Conservation (phyloP, 1,140 invertebrate genomes). For the Euura lappo region DNA sequence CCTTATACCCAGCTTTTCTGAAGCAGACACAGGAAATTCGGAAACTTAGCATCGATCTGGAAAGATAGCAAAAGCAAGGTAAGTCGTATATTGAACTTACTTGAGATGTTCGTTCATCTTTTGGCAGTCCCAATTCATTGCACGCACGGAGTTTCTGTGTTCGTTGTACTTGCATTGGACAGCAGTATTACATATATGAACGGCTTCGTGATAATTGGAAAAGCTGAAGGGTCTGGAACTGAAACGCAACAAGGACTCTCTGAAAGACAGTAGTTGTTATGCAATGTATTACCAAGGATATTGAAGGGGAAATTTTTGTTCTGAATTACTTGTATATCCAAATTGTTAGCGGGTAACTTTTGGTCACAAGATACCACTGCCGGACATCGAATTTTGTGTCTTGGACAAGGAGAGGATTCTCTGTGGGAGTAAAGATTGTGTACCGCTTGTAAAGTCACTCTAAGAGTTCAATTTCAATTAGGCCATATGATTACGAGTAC, state of each 20-base stretch:
- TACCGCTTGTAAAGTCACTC: background rate
- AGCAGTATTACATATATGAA: conserved; percentile 92
- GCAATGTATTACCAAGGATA: background rate
- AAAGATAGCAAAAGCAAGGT: background rate
- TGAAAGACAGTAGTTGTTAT: conserved; percentile 41
- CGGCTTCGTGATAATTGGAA: conserved; percentile 83
- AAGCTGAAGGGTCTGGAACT: conserved; percentile 87
- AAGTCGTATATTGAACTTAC: conserved; percentile 33
- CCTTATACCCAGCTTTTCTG: conserved; percentile 36
- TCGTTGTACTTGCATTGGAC: conserved; percentile 88
- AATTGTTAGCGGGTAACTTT: conserved; percentile 76
- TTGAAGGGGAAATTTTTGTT: background rate
- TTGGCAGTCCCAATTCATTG: conserved; percentile 88
- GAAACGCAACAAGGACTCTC: conserved; percentile 86
- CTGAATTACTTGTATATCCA: conserved; percentile 79
- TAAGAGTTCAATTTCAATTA: background rate
- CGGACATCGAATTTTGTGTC: conserved; percentile 88
- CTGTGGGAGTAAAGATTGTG: conserved; percentile 52
- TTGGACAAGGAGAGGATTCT: conserved; percentile 77
- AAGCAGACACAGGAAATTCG: conserved; percentile 36
- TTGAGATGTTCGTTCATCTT: conserved; percentile 75
- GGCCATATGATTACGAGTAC: too few species aligned
- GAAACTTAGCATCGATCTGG: conserved; percentile 9
- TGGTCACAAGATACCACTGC: conserved; percentile 84
- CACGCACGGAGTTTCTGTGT: conserved; percentile 71